Percentiles rank a stretch among this genome's conserved stretches.
Conservation (phyloP, 2,888 invertebrate species). For the Lithophane ornitopus region DNA sequence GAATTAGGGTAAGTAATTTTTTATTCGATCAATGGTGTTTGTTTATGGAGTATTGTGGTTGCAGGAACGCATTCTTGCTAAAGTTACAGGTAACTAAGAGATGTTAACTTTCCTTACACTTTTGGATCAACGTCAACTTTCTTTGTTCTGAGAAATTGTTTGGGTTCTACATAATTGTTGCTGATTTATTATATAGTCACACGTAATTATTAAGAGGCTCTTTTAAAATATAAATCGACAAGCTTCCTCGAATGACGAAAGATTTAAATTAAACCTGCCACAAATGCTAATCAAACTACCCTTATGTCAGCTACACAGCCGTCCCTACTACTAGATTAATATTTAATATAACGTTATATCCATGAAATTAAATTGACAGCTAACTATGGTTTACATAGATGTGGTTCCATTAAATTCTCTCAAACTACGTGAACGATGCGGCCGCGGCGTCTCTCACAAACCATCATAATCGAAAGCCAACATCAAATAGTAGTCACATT, state of each 20-base stretch:
- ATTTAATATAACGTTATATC: not conserved
- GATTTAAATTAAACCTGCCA: not conserved
- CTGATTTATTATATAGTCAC: not conserved
- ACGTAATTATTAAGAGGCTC: not conserved
- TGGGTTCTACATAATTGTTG: not conserved
- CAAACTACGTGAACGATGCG: constrained; percentile 8
- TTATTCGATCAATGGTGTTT: constrained; percentile 36
- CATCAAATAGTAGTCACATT: constrained; percentile 65
- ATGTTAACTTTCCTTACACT: not conserved
- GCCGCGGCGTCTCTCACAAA: constrained; percentile 5
- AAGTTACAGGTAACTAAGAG: not conserved
- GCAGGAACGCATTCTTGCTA: not conserved
- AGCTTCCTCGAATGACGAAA: not conserved
- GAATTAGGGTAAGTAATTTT: constrained; percentile 43
- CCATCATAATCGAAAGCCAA: constrained; percentile 43
- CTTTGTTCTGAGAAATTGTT: not conserved
- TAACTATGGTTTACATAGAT: not conserved
- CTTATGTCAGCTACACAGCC: not conserved
- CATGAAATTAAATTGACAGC: constrained; percentile 11
- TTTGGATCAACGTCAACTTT: not conserved
- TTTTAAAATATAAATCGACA: not conserved
- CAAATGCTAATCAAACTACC: not conserved
- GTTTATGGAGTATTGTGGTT: not conserved
- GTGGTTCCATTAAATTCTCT: constrained; percentile 37
- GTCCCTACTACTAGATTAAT: not conserved